Evolutionary conservation across 1,140 invertebrate genomes (phyloP).

Genomic region (Dendroctonus valens): DNA sequence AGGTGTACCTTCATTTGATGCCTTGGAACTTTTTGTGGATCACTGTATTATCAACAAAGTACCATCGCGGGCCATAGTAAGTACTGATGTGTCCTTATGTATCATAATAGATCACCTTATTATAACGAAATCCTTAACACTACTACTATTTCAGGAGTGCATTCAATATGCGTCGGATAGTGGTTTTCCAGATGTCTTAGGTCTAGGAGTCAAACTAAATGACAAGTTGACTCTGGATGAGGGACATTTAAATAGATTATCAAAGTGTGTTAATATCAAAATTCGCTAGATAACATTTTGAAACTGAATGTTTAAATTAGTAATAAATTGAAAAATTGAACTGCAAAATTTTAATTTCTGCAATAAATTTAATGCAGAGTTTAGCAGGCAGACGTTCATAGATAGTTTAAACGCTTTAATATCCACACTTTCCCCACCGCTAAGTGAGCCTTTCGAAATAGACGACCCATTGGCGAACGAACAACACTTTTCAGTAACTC

Average conservation of each 20-base stretch:
- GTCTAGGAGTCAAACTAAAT: conserved; percentile 51
- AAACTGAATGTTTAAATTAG: neutral
- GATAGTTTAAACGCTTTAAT: too few species aligned
- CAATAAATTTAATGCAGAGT: too few species aligned
- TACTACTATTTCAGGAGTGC: conserved; percentile 48
- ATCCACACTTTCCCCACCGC: too few species aligned
- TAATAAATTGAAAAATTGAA: conserved; percentile 5
- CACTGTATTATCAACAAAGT: conserved; percentile 53
- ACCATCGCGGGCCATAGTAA: conserved; percentile 53
- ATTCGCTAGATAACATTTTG: conserved; percentile 14
- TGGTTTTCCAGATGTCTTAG: conserved; percentile 53
- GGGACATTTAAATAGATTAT: conserved; percentile 51
- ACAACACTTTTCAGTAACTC: too few species aligned
- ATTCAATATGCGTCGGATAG: conserved; percentile 57
- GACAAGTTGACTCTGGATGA: conserved; percentile 53
- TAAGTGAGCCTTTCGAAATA: too few species aligned
- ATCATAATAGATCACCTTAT: too few species aligned
- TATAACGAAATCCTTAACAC: neutral
- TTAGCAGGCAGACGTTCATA: too few species aligned
- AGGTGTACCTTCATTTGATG: conserved; percentile 54
- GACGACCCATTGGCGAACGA: too few species aligned
- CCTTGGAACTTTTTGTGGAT: conserved; percentile 54
- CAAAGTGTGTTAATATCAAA: conserved; percentile 49
- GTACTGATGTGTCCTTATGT: conserved; percentile 25
- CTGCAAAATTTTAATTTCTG: neutral